Conservation (phyloP, 2,797 vertebrate genomes). For the Poeciliopsis presidionis region DNA sequence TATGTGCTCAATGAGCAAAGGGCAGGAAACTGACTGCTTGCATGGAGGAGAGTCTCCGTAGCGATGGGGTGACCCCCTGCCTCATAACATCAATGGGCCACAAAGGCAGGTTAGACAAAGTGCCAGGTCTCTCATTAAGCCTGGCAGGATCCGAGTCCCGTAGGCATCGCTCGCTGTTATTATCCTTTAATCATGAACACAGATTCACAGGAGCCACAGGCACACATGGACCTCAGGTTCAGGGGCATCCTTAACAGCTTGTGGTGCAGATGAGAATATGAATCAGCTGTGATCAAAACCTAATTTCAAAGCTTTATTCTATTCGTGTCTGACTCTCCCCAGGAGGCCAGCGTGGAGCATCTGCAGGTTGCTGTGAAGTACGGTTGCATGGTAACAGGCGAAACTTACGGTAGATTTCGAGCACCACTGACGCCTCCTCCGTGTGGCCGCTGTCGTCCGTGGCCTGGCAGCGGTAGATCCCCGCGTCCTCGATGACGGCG, state of each 20-base stretch:
- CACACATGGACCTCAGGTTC: conserved; percentile 19
- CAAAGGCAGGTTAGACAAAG: conserved; percentile 42
- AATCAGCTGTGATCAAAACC: conserved; percentile 53
- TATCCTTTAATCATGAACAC: conserved; percentile 63
- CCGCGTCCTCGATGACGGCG: conserved; percentile 94
- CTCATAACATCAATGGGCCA: conserved; percentile 53
- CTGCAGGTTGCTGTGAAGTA: conserved; percentile 15
- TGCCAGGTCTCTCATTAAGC: conserved; percentile 61
- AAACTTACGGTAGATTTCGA: conserved; percentile 97
- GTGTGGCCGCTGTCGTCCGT: conserved; percentile 87
- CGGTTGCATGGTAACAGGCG: conserved; percentile 42
- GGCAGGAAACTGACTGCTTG: conserved; percentile 20
- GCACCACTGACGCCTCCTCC: conserved; percentile 93
- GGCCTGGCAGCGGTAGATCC: conserved; percentile 96
- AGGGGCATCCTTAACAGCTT: conserved; percentile 16
- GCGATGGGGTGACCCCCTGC: conserved; percentile 11
- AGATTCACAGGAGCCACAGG: conserved; percentile 25
- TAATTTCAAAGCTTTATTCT: conserved; percentile 48
- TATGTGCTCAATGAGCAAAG: conserved; percentile 39
- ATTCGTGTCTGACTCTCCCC: conserved; percentile 24
- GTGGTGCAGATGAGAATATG: conserved; percentile 33
- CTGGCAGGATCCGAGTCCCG: conserved; percentile 58
- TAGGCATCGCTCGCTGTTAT: conserved; percentile 47
- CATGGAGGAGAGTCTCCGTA: conserved; percentile 3
- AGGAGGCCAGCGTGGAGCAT: conserved; percentile 23